phyloP scores from a whole-genome alignment of 2,113 vertebrate species.

The Carassius auratus region DNA sequence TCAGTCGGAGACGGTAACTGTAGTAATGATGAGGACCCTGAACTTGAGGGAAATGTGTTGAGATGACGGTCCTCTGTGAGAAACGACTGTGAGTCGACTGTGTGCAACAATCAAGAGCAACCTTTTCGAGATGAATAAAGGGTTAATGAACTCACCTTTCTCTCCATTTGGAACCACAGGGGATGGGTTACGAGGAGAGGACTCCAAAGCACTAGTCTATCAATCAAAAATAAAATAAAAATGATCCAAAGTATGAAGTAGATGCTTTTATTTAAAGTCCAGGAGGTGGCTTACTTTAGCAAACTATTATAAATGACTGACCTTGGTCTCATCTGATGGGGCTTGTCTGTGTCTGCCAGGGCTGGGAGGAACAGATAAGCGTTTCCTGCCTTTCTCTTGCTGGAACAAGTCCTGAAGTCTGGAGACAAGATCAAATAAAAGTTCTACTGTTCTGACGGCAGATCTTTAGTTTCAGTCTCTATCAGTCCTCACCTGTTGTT shows the following conservation, averaged over 20 bases:
- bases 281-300: background rate
- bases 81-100: constrained; percentile 7
- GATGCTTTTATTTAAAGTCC: background rate
- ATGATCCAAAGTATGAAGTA: background rate
- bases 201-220: constrained; percentile 85
- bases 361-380: constrained; percentile 93
- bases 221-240: constrained; percentile 4
- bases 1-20: constrained; percentile 88
- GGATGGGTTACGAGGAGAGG: constrained; percentile 91
- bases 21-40: constrained; percentile 78
- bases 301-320: constrained; percentile 57
- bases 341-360: constrained; percentile 90
- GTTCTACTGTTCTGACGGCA: background rate
- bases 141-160: constrained; percentile 79
- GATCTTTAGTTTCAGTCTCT: background rate
- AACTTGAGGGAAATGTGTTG: constrained; percentile 80
- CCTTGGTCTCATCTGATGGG: constrained; percentile 87
- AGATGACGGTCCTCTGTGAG: constrained; percentile 90
- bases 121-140: background rate
- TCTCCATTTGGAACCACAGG: constrained; percentile 91
- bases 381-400: constrained; percentile 95
- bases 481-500: constrained; percentile 82
- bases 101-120: background rate
- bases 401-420: constrained; percentile 97
- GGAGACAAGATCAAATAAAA: constrained; percentile 24